Percentiles rank a stretch among this genome's conserved stretches.
phyloP scores from a whole-genome alignment of 2,113 vertebrate genomes.

The Mobula hypostoma region DNA sequence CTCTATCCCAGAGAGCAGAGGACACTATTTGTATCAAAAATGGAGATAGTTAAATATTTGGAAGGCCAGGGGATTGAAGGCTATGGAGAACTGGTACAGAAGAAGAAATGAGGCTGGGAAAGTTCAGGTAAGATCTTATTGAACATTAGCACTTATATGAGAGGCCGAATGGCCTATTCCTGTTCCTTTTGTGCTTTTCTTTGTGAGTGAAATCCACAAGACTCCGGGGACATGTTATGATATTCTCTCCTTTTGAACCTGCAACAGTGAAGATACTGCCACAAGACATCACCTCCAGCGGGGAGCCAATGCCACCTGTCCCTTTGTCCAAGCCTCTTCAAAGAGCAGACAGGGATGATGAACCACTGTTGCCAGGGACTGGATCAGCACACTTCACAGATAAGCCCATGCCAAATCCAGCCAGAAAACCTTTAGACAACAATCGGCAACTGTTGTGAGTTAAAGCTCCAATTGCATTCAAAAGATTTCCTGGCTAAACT shows the following conservation, averaged over 20 bases:
- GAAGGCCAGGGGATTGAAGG: no score
- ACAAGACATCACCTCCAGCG: neutral
- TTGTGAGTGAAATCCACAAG: neutral
- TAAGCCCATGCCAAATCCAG: neutral
- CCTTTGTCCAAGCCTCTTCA: neutral
- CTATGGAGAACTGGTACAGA: no score
- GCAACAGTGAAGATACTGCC: neutral
- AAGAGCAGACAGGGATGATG: neutral
- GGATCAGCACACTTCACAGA: neutral
- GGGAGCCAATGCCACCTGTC: neutral
- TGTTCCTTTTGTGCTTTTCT: no score
- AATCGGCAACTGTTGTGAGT: neutral
- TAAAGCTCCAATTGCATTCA: neutral
- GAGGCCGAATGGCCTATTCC: no score
- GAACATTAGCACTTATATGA: no score
- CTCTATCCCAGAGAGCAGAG: no score
- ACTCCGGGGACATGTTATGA: neutral
- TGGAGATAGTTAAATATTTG: no score
- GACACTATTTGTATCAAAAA: no score
- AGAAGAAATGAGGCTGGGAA: no score
- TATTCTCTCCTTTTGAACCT: neutral
- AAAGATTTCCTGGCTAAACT: neutral
- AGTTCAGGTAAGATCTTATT: no score
- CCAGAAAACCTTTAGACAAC: neutral
- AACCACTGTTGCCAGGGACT: neutral